Conservation (phyloP, 2,797 vertebrate species). For the Otolemur crassicaudatus region DNA sequence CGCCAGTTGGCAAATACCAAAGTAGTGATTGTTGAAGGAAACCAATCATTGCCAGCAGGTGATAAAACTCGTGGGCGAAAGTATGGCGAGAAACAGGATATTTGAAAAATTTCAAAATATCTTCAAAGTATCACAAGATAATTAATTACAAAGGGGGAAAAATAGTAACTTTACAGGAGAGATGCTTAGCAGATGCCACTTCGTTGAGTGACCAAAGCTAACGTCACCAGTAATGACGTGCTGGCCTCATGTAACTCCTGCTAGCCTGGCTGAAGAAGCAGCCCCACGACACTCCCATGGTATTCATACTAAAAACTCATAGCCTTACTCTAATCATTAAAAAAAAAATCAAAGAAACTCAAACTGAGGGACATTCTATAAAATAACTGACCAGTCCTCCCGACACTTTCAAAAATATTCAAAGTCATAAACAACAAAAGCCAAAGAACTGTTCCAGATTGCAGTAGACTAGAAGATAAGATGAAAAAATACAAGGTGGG, state of each 20-base stretch:
- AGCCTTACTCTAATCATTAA: neutral
- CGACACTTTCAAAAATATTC: neutral
- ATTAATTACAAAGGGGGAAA: neutral
- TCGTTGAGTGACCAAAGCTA: neutral
- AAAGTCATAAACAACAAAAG: neutral
- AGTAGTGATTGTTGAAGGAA: neutral
- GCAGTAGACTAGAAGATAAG: neutral
- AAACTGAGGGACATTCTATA: neutral
- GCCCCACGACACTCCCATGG: neutral
- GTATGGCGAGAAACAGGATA: neutral
- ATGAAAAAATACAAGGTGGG: neutral
- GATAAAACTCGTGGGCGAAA: neutral
- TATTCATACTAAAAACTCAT: neutral
- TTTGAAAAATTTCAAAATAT: neutral
- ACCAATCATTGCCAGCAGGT: neutral
- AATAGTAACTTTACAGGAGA: neutral
- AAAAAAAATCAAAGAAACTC: neutral
- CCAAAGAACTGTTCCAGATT: neutral
- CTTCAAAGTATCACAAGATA: neutral
- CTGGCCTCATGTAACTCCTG: neutral
- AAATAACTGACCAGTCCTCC: neutral
- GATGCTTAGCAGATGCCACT: neutral
- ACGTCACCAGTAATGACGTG: neutral
- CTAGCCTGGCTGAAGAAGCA: fast-evolving
- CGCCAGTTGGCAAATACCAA: neutral